Percentiles rank a stretch among this genome's conserved stretches.
phyloP scores from a whole-genome alignment of 2,888 invertebrate genomes.

The Eumacrocentrus americanus region DNA sequence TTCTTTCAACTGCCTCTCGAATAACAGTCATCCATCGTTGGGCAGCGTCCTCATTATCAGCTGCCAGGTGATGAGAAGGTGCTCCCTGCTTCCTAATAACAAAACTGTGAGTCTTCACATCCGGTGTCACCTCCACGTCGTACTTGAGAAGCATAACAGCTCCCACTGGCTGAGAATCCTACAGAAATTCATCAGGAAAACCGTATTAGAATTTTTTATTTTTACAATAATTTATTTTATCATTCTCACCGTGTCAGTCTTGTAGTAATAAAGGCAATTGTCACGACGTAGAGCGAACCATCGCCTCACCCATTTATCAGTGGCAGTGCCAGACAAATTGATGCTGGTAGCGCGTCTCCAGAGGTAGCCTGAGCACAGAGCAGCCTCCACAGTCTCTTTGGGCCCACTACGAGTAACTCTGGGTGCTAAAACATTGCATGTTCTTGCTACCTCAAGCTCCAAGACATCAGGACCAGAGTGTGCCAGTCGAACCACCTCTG shows the following conservation, averaged over 20 bases:
- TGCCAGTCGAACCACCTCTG: constrained; percentile 90
- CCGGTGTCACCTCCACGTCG: constrained; percentile 71
- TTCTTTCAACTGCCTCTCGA: constrained; percentile 78
- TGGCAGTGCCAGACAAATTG: constrained; percentile 63
- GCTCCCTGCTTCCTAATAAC: constrained; percentile 74
- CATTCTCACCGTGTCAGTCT: constrained; percentile 87
- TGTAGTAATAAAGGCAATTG: constrained; percentile 94
- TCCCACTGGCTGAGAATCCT: constrained; percentile 89
- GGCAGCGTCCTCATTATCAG: constrained; percentile 75
- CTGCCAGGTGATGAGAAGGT: constrained; percentile 78
- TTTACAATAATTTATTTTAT: no score
- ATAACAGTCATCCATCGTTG: constrained; percentile 80
- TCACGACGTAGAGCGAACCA: constrained; percentile 92
- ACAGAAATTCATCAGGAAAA: constrained; percentile 31
- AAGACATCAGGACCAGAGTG: constrained; percentile 87
- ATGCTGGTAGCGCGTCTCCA: constrained; percentile 74
- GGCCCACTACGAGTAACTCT: constrained; percentile 68
- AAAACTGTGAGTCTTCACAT: constrained; percentile 71
- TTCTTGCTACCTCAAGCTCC: constrained; percentile 86
- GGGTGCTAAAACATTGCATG: constrained; percentile 79
- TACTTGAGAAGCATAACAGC: constrained; percentile 87
- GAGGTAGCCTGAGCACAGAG: constrained; percentile 75
- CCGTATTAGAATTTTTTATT: not conserved
- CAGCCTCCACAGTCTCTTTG: constrained; percentile 61
- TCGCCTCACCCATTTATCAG: constrained; percentile 80